Conservation (phyloP, 92 coral and sea anemone species). For the Parazoanthus atlanticus region DNA sequence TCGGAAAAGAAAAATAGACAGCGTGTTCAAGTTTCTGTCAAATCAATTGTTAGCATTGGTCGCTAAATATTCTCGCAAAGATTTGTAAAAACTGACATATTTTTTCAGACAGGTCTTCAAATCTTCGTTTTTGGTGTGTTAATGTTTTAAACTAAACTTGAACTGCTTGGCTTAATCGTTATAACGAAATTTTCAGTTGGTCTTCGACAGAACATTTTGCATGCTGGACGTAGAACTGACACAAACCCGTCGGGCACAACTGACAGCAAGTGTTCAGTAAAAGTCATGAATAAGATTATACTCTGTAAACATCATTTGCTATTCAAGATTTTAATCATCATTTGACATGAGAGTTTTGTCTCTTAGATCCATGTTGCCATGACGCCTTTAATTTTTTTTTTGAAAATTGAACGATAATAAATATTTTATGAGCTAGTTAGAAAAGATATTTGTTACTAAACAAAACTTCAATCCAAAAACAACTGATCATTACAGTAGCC, state of each 20-base stretch:
- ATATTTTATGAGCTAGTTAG: slow-evolving; percentile 13
- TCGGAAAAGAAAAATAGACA: neutral
- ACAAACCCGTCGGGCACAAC: neutral
- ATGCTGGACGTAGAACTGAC: neutral
- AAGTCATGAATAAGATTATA: neutral
- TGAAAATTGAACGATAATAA: neutral
- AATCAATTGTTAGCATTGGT: neutral
- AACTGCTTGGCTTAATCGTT: neutral
- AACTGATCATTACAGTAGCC: neutral
- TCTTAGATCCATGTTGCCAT: slow-evolving; percentile 15
- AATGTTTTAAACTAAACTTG: neutral
- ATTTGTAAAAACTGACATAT: neutral
- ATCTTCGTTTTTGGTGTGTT: neutral
- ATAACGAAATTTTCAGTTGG: neutral
- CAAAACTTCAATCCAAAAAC: neutral
- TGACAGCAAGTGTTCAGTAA: neutral
- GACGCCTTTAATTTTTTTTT: neutral
- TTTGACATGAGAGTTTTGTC: neutral
- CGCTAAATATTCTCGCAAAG: neutral
- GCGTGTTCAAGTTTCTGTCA: neutral
- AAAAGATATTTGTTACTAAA: slow-evolving; percentile 8
- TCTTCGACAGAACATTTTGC: neutral
- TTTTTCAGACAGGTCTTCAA: neutral
- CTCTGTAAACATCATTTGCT: neutral
- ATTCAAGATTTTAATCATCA: neutral